These are phyloP conservation scores for Nasonia vitripennis DNA, from an alignment of 1,140 invertebrate genomes.

Conservation along the genomic window DNA sequence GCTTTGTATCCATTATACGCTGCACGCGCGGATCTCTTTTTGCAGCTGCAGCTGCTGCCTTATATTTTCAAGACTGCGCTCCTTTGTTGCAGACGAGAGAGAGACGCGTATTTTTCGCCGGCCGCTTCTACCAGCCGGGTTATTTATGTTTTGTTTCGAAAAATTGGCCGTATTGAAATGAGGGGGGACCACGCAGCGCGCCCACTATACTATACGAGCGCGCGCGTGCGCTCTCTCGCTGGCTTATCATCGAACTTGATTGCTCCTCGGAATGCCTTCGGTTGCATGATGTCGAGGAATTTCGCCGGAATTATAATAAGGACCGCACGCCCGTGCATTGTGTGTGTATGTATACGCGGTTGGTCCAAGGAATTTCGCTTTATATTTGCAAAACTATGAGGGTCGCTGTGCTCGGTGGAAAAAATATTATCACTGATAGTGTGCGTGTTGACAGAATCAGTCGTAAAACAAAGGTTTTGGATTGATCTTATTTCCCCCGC, in stretches of 20 bases:
- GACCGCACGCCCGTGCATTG: background rate
- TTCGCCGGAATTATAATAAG: conserved; percentile 35
- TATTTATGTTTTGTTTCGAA: conserved; percentile 38
- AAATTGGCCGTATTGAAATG: conserved; percentile 38
- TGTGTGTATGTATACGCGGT: background rate
- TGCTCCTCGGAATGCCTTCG: conserved; percentile 14
- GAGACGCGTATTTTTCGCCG: background rate
- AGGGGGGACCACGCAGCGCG: background rate
- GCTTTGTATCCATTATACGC: conserved; percentile 26
- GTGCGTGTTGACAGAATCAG: no score
- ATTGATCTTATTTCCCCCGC: no score
- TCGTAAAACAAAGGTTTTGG: no score
- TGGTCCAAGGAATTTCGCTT: background rate
- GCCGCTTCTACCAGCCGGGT: background rate
- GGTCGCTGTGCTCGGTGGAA: no score
- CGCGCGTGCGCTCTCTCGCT: background rate
- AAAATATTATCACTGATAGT: no score
- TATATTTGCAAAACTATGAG: no score
- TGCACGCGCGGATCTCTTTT: conserved; percentile 6
- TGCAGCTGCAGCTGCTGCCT: background rate
- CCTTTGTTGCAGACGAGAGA: background rate
- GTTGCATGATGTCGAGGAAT: conserved; percentile 19
- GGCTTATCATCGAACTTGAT: conserved; percentile 11
- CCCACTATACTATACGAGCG: no score
- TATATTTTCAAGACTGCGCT: background rate